Conservation (phyloP, 2,888 invertebrate species). For the Hirtodrosophila trivittata region DNA sequence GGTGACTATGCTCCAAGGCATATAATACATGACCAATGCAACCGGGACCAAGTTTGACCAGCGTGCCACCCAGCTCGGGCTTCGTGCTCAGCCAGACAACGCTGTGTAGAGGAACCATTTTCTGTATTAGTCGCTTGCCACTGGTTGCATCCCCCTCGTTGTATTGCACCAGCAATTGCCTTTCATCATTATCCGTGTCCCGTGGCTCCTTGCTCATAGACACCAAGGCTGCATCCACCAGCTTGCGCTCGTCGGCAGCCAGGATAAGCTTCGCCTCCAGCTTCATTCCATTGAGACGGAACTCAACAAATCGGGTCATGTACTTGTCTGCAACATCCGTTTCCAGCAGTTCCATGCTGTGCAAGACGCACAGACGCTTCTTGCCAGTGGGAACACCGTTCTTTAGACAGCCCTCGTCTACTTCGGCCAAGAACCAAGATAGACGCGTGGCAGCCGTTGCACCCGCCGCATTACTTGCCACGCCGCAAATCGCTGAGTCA, state of each 20-base stretch:
- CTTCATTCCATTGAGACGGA: constrained; percentile 53
- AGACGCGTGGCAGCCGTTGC: constrained; percentile 54
- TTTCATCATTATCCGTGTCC: constrained; percentile 27
- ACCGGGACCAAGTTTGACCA: constrained; percentile 38
- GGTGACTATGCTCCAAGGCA: constrained; percentile 52
- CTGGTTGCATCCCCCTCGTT: constrained; percentile 29
- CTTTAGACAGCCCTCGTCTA: constrained; percentile 59
- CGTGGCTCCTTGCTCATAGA: constrained; percentile 44
- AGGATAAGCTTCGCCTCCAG: constrained; percentile 65
- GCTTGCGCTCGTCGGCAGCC: constrained; percentile 68
- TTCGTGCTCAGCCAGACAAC: constrained; percentile 51
- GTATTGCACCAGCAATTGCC: constrained; percentile 63
- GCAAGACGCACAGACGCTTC: constrained; percentile 56
- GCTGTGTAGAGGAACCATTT: constrained; percentile 46
- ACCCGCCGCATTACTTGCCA: constrained; percentile 10
- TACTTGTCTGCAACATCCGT: constrained; percentile 63
- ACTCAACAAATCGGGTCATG: constrained; percentile 62
- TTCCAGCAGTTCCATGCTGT: constrained; percentile 77
- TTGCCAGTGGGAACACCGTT: constrained; percentile 40
- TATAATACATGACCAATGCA: constrained; percentile 60
- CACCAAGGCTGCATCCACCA: constrained; percentile 58
- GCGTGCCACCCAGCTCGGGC: constrained; percentile 27
- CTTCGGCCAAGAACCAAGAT: constrained; percentile 78
- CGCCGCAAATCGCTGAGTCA: constrained; percentile 48
- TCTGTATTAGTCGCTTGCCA: constrained; percentile 54